Conservation (phyloP, 2,888 invertebrate species). For the Dorcus parallelipipedus region DNA sequence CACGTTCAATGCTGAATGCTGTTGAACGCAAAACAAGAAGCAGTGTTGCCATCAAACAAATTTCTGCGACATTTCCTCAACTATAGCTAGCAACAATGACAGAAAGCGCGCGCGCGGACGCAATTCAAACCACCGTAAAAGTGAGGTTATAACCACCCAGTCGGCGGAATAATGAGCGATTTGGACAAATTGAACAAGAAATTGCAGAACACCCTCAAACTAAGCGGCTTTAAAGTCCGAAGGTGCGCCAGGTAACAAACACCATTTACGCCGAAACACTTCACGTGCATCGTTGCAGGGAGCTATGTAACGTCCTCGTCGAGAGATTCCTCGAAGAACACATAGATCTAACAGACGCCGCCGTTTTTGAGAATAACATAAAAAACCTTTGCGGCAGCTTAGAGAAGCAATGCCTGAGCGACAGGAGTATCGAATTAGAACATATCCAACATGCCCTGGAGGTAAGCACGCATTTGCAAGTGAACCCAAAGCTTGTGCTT, state of each 20-base stretch:
- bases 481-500: no score
- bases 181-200: conserved; percentile 56
- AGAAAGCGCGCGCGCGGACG: no score
- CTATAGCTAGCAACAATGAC: no score
- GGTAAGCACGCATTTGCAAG: conserved; percentile 39
- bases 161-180: background rate
- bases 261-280: background rate
- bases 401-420: conserved; percentile 70
- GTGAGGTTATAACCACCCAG: no score
- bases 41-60: no score
- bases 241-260: conserved; percentile 41
- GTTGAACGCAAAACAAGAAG: no score
- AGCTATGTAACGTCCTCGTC: conserved; percentile 69
- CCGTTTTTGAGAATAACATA: conserved; percentile 66
- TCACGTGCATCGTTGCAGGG: conserved; percentile 50
- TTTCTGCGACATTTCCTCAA: no score
- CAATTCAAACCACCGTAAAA: no score
- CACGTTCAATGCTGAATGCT: no score
- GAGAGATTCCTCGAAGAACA: conserved; percentile 57
- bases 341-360: conserved; percentile 52
- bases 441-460: conserved; percentile 72
- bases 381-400: conserved; percentile 75
- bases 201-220: conserved; percentile 66
- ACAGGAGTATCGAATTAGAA: conserved; percentile 68
- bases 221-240: conserved; percentile 71